A percentile compares a stretch with the other conserved stretches of the same genome.
These are phyloP conservation scores for Lithodes maja DNA, from an alignment of 2,888 invertebrate species.

Conservation along the genomic window DNA sequence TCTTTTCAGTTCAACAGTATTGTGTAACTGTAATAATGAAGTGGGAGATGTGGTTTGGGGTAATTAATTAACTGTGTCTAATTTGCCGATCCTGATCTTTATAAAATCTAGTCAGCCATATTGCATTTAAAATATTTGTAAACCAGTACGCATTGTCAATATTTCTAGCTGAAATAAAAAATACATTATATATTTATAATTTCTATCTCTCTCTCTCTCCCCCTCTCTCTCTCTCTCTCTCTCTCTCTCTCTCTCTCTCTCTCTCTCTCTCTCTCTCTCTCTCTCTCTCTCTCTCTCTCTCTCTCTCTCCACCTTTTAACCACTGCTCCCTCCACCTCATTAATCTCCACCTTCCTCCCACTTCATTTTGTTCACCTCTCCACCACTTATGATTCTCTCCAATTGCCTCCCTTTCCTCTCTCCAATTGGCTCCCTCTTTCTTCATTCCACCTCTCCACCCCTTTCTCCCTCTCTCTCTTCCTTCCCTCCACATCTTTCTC, in stretches of 20 bases:
- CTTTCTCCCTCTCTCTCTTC: neutral
- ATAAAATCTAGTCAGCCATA: no score
- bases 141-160: no score
- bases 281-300: slow-evolving; percentile 3
- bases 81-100: no score
- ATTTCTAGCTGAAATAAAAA: no score
- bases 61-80: no score
- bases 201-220: slow-evolving; percentile 11
- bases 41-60: no score
- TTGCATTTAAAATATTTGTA: no score
- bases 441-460: neutral
- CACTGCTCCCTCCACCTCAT: neutral
- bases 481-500: neutral
- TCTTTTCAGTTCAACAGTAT: no score
- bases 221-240: neutral
- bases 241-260: neutral
- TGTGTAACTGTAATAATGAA: no score
- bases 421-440: neutral
- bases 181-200: neutral
- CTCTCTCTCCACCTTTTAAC: neutral
- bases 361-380: neutral
- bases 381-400: neutral
- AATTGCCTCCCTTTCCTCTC: neutral
- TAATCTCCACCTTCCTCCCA: neutral
- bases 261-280: neutral